Evolutionary conservation across 2,797 vertebrate genomes (phyloP).

Genomic region (Phataginus tetradactyla): DNA sequence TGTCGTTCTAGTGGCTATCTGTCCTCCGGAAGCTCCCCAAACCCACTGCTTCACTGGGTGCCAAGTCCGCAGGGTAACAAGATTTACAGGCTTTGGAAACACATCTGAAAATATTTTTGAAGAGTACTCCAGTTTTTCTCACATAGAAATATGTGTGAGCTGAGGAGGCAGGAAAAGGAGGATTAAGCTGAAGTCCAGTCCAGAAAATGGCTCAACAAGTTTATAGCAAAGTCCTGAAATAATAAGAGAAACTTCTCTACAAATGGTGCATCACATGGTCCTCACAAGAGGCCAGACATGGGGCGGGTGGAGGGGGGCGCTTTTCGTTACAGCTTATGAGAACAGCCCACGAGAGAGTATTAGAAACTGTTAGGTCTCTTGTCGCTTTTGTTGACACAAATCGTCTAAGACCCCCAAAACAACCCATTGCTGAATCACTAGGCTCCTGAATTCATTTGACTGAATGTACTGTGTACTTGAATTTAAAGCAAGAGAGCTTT

Average conservation of each 20-base stretch:
- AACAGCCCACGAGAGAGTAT: neutral
- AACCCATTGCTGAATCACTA: neutral
- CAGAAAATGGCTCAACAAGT: neutral
- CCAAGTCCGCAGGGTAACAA: neutral
- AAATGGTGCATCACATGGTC: neutral
- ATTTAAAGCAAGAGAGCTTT: conserved; percentile 53
- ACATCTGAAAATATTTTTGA: neutral
- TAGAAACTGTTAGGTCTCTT: neutral
- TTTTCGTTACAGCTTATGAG: neutral
- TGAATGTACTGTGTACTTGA: conserved; percentile 43
- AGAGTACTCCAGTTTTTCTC: neutral
- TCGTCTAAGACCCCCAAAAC: neutral
- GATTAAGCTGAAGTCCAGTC: neutral
- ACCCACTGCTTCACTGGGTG: neutral
- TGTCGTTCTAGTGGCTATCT: neutral
- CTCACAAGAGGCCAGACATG: neutral
- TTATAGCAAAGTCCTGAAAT: neutral
- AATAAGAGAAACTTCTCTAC: neutral
- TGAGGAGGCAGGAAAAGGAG: neutral
- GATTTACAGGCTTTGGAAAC: neutral
- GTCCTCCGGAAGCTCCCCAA: neutral
- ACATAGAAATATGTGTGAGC: neutral
- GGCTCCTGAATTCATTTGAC: conserved; percentile 43
- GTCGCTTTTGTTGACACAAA: neutral
- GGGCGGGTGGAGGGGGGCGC: neutral